Conservation (phyloP, 2,888 invertebrate genomes). For the Coelinius sp. region DNA sequence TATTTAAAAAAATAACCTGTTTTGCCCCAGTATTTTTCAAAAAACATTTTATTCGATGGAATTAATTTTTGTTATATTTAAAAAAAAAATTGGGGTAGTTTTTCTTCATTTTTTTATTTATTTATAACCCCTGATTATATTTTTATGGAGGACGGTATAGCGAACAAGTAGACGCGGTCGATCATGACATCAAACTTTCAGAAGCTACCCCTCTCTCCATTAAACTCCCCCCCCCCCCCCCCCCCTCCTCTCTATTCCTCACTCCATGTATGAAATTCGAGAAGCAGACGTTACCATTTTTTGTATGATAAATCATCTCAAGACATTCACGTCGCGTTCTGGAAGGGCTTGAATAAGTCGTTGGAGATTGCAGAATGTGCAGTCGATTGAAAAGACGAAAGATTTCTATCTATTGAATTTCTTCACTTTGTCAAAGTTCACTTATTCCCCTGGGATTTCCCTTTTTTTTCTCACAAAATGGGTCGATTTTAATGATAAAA, state of each 20-base stretch:
- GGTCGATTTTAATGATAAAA: too few relatives aligned
- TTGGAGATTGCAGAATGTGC: conserved; percentile 12
- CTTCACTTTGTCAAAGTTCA: neutral
- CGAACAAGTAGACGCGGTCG: conserved; percentile 2
- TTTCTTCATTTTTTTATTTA: neutral
- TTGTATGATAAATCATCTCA: conserved; percentile 3
- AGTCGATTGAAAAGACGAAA: neutral
- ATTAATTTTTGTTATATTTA: too few relatives aligned
- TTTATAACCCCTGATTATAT: neutral
- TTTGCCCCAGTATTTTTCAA: too few relatives aligned
- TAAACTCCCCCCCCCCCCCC: conserved; percentile 12
- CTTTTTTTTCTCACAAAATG: neutral
- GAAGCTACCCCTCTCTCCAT: conserved; percentile 39
- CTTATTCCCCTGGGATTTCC: neutral
- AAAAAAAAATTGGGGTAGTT: neutral
- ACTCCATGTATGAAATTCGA: neutral
- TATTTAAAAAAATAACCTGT: too few relatives aligned
- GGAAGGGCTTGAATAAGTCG: conserved; percentile 6
- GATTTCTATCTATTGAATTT: neutral
- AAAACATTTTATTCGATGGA: too few relatives aligned
- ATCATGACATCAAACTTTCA: conserved; percentile 49
- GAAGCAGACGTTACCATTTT: neutral
- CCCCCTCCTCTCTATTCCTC: conserved; percentile 33
- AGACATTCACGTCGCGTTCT: conserved; percentile 1
- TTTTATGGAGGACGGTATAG: neutral